Base-by-base conservation (phyloP, 2,888 invertebrate species). In the Biston betularia region DNA sequence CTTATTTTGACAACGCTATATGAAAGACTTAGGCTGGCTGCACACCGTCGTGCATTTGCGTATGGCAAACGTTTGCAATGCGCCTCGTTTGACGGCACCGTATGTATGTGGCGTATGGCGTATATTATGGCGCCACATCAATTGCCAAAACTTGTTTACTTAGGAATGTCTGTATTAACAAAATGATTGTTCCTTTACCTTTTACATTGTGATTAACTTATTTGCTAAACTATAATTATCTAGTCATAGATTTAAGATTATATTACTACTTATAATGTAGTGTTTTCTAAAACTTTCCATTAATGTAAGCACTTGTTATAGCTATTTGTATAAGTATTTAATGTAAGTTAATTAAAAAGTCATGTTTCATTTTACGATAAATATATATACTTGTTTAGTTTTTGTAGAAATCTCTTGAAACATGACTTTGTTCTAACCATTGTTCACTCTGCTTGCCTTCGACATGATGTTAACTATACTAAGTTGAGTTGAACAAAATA, bases 251-350 rank as follows among this genome's bases (percentile, higher is more conserved):
- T 38, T 11, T 10, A 53, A 14, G 11, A 15, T 15, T 42, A 14
- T 12, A 44, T 54, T 34, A 42, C 34, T 45, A 15, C 14, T 33
- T 63, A 58, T 60, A 60, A 38, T 65, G 34, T 65, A 45, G 40
- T 60, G 40, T 55, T 61, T 46, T 57, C n/a, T 42, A 61, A 40
- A 62, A 62, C 34, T 57, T 66, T 66, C 66, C 62, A 62, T 58
- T 66, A 66, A 11, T 42, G 8, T 66, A 66, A 35, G 24, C 6
- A 15, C 12, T 48, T 54, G 53, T 58, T 48, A n/a, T 48, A 49
- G 24, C 24, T 42, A 54, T 15, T 45, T 0, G 6, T 38, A 10
- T 40, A 52, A 11, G 38, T 52, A 34, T 38, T 33, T 35, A 52
- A 11, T 8, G n/a, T 38, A 14, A 50, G 7, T 33, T 33, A n/a